Evolutionary conservation across 2,797 vertebrate genomes (phyloP), one percentile per base, ranked within the genome.

Genomic region (Podargus strigoides): DNA sequence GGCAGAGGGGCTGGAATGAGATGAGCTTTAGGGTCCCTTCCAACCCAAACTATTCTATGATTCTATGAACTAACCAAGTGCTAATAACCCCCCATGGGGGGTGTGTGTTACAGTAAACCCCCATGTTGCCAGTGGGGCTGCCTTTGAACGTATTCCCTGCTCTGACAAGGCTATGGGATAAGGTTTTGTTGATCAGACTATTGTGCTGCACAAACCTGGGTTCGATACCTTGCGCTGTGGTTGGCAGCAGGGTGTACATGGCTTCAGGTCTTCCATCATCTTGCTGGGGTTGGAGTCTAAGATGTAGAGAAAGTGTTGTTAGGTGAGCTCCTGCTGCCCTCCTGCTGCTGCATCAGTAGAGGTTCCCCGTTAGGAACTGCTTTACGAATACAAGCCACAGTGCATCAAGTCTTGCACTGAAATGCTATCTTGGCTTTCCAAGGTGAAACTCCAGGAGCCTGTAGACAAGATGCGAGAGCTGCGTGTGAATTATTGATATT

Each of bases 81-180:
- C 39, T 53, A 3, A 8, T 30, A 28, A 47, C 16, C 41, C 36
- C 16, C 41, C 36, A 3, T 0, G 3, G 12, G 7, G 8, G 2
- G 5, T 5, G 7, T 37, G 12, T 12, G 47, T 34, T 47, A 36
- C 13, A 13, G 34, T 20, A 18, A 42, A 19, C 30, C 10, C 27
- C 5, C 12, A 1, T 4, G 2, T 24, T 41, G 22, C 27, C 32
- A 14, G 52, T 39, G 59, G 26, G 13, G 59, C 15, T 22, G 26
- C 22, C 36, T 78, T 34, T 15, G 39, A 17, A n/a, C 1, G 0
- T 6, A 1, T 28, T 32, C 32, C 39, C 23, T 41, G 37, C 34
- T 19, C n/a, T 13, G 17, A 6, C 3, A 10, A 16, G 39, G 12
- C 42, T 8, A 2, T 3, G 19, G 9, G n/a, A 5, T n/a, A 8